These are phyloP conservation scores for Maconellicoccus hirsutus DNA, from an alignment of 1,140 invertebrate genomes.

Conservation along the genomic window DNA sequence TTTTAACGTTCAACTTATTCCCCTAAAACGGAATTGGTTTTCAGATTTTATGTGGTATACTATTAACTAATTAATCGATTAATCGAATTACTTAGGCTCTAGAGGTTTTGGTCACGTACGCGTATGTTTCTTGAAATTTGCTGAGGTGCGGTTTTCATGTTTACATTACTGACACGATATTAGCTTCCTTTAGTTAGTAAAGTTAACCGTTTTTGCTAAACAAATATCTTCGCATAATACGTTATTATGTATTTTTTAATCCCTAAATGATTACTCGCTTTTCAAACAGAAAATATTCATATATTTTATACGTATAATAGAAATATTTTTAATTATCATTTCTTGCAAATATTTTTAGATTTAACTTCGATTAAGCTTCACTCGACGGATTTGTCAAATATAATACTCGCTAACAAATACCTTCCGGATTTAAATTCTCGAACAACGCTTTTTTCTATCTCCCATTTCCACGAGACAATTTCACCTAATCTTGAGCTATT, in stretches of 20 bases:
- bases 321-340: neutral
- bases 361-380: neutral
- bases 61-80: slow-evolving; percentile 6
- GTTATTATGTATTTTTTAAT: no score
- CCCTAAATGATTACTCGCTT: no score
- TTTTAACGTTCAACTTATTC: neutral
- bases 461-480: neutral
- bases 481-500: neutral
- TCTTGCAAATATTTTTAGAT: neutral
- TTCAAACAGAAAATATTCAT: no score
- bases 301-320: no score
- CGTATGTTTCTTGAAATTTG: no score
- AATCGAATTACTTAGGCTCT: neutral
- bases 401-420: neutral
- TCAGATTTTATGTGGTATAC: neutral
- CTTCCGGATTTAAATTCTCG: neutral
- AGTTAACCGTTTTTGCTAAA: no score
- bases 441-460: neutral
- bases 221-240: no score
- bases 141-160: no score
- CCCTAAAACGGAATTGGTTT: neutral
- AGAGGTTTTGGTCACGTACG: no score
- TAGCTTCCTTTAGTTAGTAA: no score
- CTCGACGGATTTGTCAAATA: neutral
- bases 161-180: no score